phyloP scores from a whole-genome alignment of 2,888 invertebrate genomes.

The Stenichneumon culpator region DNA sequence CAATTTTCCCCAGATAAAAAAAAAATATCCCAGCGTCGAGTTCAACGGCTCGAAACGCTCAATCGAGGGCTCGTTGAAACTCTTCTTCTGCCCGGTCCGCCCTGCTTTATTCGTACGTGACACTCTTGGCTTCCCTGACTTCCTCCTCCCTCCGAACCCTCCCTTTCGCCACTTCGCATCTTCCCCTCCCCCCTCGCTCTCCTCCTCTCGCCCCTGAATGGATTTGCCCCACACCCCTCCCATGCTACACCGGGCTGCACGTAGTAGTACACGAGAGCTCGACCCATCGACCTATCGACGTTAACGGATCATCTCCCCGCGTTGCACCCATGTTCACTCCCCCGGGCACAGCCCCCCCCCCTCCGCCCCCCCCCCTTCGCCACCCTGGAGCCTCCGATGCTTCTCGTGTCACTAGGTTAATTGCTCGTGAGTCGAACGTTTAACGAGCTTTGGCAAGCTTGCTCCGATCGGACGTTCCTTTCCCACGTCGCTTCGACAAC shows the following conservation, averaged over 20 bases:
- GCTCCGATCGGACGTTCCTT: conserved; percentile 34
- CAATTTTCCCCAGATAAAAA: neutral
- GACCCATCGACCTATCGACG: conserved; percentile 67
- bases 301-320: conserved; percentile 65
- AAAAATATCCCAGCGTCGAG: conserved; percentile 7
- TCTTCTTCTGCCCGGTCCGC: neutral
- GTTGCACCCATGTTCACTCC: conserved; percentile 59
- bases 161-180: conserved; percentile 15
- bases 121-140: conserved; percentile 39
- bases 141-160: conserved; percentile 10
- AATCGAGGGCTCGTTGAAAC: conserved; percentile 13
- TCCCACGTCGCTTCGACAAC: neutral
- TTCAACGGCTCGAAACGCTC: conserved; percentile 2
- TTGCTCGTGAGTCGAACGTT: conserved; percentile 67
- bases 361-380: neutral
- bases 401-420: conserved; percentile 67
- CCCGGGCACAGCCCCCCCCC: conserved; percentile 24
- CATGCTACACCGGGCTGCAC: conserved; percentile 9
- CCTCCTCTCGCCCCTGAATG: neutral
- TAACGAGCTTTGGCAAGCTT: conserved; percentile 57
- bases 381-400: conserved; percentile 53
- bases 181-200: neutral
- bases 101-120: conserved; percentile 39
- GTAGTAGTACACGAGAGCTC: conserved; percentile 53
- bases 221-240: neutral